These are phyloP conservation scores for Rhyzopertha dominica DNA, from an alignment of 1,140 invertebrate genomes.

Conservation along the genomic window DNA sequence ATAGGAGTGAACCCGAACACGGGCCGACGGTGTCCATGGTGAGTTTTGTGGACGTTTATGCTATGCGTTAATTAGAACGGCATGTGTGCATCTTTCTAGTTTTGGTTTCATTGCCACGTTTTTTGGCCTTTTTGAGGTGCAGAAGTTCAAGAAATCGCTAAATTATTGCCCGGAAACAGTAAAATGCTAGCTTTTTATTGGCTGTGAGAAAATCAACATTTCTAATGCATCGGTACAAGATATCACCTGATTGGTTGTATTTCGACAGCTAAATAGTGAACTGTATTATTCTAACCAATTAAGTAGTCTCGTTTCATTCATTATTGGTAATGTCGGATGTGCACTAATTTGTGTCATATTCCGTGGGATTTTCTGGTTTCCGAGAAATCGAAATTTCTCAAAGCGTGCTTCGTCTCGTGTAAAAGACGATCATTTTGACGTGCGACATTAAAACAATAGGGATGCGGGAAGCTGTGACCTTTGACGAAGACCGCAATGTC, in stretches of 20 bases:
- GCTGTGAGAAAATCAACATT: slow-evolving; percentile 54
- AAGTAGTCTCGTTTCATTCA: slow-evolving; percentile 44
- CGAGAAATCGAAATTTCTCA: not conserved
- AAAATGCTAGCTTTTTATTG: slow-evolving; percentile 51
- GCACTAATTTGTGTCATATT: slow-evolving; percentile 16
- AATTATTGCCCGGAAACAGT: no score
- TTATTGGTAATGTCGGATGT: slow-evolving; percentile 35
- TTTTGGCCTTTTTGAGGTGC: no score
- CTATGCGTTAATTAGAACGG: no score
- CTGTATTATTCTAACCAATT: slow-evolving; percentile 49
- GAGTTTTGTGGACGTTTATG: slow-evolving; percentile 24
- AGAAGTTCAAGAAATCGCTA: no score
- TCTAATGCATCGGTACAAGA: slow-evolving; percentile 54
- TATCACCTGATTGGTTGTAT: slow-evolving; percentile 60
- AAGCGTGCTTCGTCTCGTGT: slow-evolving; percentile 1
- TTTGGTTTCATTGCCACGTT: no score
- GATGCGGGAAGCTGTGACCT: slow-evolving; percentile 23
- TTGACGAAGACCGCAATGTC: slow-evolving; percentile 29
- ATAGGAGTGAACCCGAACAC: slow-evolving; percentile 22
- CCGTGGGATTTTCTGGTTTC: slow-evolving; percentile 4
- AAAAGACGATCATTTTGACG: no score
- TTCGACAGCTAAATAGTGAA: slow-evolving; percentile 44
- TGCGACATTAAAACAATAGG: slow-evolving; percentile 23
- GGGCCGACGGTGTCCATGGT: slow-evolving; percentile 41
- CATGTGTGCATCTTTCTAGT: no score